Evolutionary conservation across 2,113 vertebrate genomes (phyloP).

Genomic region (Semnornis frantzii): DNA sequence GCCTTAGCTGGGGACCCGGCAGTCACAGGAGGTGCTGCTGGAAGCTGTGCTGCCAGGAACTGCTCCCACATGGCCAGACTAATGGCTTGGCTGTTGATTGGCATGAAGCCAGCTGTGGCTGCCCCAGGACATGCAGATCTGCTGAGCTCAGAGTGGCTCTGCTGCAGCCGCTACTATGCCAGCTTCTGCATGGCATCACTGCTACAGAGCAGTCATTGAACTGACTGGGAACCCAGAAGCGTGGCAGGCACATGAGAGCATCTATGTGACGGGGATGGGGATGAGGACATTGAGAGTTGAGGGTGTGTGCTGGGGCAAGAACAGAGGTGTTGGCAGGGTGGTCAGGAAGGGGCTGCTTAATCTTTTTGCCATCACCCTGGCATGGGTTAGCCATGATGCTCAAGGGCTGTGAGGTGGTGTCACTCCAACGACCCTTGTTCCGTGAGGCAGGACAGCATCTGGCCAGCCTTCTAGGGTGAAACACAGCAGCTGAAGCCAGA

Average conservation of each 20-base stretch:
- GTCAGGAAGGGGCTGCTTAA: background rate
- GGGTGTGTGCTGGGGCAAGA: background rate
- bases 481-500: background rate
- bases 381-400: rapidly evolving
- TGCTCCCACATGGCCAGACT: rapidly evolving
- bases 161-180: too few species aligned
- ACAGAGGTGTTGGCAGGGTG: too few species aligned
- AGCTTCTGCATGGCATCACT: rapidly evolving
- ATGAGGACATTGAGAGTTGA: background rate
- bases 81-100: background rate
- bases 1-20: rapidly evolving
- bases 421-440: rapidly evolving
- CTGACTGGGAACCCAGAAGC: rapidly evolving
- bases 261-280: background rate
- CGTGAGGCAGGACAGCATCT: rapidly evolving
- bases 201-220: background rate
- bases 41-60: background rate
- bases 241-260: rapidly evolving
- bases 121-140: background rate
- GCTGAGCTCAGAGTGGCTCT: background rate
- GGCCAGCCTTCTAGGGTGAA: rapidly evolving
- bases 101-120: rapidly evolving
- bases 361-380: rapidly evolving
- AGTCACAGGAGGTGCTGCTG: background rate
- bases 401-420: background rate